Conservation (phyloP, 2,888 invertebrate genomes). For the Odontomyia ornata region DNA sequence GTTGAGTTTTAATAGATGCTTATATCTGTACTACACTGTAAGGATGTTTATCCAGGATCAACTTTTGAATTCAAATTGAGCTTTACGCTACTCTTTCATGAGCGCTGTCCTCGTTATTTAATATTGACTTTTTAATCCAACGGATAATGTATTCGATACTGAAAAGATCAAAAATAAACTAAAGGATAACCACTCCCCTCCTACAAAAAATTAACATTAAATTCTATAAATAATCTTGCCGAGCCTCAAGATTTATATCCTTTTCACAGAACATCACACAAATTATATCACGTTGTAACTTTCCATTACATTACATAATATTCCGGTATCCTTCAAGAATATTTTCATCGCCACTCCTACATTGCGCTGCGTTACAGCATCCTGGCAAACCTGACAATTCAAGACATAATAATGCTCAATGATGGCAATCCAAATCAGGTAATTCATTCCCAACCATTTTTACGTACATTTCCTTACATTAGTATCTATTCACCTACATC, state of each 20-base stretch:
- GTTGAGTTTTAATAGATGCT: too few species aligned
- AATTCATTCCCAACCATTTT: constrained; percentile 8
- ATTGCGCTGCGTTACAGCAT: neutral
- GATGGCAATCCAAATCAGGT: constrained; percentile 13
- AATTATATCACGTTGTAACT: neutral
- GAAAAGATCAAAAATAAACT: too few species aligned
- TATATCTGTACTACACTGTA: too few species aligned
- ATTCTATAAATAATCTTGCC: too few species aligned
- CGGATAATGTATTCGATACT: too few species aligned
- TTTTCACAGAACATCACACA: neutral
- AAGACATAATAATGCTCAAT: constrained; percentile 7
- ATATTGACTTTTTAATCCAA: too few species aligned
- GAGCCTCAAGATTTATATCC: neutral
- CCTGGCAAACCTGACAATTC: neutral
- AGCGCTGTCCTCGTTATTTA: too few species aligned
- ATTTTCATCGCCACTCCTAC: neutral
- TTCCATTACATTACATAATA: constrained; percentile 1
- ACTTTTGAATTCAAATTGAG: too few species aligned
- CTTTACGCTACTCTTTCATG: too few species aligned
- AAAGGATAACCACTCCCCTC: too few species aligned
- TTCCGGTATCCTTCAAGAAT: neutral
- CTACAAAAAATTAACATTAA: too few species aligned
- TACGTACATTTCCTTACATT: neutral
- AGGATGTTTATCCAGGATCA: too few species aligned
- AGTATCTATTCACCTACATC: neutral